Percentiles rank a stretch among this genome's conserved stretches.
phyloP scores from a whole-genome alignment of 2,888 invertebrate species.

The Himalopsyche anomala region DNA sequence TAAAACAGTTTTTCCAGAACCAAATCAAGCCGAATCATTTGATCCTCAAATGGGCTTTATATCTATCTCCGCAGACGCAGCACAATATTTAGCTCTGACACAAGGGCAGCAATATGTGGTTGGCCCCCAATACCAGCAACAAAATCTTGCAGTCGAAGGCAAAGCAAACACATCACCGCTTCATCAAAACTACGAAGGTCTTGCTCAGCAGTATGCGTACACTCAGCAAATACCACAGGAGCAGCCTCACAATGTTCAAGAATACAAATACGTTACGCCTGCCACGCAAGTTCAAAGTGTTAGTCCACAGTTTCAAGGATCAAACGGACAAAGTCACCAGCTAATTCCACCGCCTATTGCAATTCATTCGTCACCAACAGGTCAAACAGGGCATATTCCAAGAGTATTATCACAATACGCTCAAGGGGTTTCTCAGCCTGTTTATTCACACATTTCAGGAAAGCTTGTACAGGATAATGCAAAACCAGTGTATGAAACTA shows the following conservation, averaged over 20 bases:
- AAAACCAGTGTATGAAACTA: slow-evolving; percentile 45
- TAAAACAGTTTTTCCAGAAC: slow-evolving; percentile 28
- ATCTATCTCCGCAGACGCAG: slow-evolving; percentile 66
- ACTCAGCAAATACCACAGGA: slow-evolving; percentile 70
- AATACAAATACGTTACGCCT: slow-evolving; percentile 62
- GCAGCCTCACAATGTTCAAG: slow-evolving; percentile 69
- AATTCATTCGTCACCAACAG: slow-evolving; percentile 72
- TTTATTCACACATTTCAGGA: slow-evolving; percentile 69
- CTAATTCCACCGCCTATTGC: slow-evolving; percentile 69
- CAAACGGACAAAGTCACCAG: slow-evolving; percentile 70
- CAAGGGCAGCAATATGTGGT: slow-evolving; percentile 49
- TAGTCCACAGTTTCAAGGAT: slow-evolving; percentile 68
- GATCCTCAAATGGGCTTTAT: slow-evolving; percentile 37
- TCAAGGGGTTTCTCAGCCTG: slow-evolving; percentile 71
- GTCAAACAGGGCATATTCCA: slow-evolving; percentile 72
- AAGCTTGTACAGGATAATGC: slow-evolving; percentile 66
- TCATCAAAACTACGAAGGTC: slow-evolving; percentile 63
- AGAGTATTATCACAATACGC: slow-evolving; percentile 71
- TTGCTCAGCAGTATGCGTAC: slow-evolving; percentile 68
- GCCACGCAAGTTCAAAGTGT: slow-evolving; percentile 67
- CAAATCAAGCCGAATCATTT: slow-evolving; percentile 39
- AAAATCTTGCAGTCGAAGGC: slow-evolving; percentile 69
- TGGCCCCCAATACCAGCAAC: slow-evolving; percentile 67
- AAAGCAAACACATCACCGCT: slow-evolving; percentile 68
- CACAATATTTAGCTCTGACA: neutral